These are phyloP conservation scores for Bombyx mandarina DNA, from an alignment of 1,140 invertebrate genomes.

Conservation along the genomic window DNA sequence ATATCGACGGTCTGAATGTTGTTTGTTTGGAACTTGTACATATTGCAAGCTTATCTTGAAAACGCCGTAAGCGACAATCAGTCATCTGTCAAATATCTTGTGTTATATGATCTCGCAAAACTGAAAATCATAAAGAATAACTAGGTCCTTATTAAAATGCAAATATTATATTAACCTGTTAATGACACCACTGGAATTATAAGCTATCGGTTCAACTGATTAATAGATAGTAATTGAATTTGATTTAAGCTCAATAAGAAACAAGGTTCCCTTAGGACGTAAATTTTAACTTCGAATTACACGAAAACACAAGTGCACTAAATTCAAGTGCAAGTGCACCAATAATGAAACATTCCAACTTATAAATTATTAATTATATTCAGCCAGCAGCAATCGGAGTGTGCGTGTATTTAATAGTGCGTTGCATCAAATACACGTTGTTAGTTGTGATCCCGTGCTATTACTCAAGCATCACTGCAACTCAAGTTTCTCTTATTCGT, in stretches of 20 bases:
- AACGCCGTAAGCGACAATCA: no score
- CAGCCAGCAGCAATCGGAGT: constrained; percentile 1
- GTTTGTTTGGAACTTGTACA: no score
- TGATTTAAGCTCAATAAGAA: background rate
- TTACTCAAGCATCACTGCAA: constrained; percentile 24
- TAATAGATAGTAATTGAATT: background rate
- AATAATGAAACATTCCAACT: background rate
- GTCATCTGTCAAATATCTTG: no score
- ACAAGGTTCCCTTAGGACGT: background rate
- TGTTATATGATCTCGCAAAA: no score
- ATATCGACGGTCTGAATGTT: no score
- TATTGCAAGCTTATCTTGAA: no score
- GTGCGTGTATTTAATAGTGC: constrained; percentile 15
- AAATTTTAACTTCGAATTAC: background rate
- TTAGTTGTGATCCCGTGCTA: constrained; percentile 29
- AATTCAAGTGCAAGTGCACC: background rate
- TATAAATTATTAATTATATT: background rate
- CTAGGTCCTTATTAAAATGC: no score
- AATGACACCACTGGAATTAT: no score
- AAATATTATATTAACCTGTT: no score
- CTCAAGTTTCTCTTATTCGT: constrained; percentile 24
- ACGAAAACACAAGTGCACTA: background rate
- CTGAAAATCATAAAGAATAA: no score
- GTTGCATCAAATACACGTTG: constrained; percentile 27
- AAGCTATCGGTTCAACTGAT: background rate